phyloP scores from a whole-genome alignment of 2,888 invertebrate species.

The Alloscopus bannaensis region DNA sequence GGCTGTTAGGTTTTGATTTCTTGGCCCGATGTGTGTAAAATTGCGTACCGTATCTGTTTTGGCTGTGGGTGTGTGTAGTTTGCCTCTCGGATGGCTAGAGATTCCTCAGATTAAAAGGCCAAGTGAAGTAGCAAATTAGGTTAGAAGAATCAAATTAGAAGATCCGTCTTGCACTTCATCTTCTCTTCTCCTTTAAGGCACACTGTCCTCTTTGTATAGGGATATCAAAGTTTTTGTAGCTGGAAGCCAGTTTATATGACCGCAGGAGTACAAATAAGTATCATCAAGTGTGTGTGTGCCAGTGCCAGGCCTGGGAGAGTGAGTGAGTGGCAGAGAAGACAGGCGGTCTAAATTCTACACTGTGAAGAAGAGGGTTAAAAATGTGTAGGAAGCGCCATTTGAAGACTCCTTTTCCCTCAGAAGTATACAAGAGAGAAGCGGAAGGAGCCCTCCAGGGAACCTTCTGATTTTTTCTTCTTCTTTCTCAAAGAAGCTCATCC shows the following conservation, averaged over 20 bases:
- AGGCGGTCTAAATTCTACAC: no score
- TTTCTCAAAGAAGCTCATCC: neutral
- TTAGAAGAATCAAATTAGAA: conserved; percentile 58
- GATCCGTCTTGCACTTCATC: conserved; percentile 26
- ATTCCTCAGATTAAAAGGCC: conserved; percentile 59
- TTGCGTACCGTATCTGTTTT: no score
- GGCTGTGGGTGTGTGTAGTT: neutral
- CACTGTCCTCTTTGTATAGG: neutral
- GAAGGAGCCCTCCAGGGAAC: conserved; percentile 58
- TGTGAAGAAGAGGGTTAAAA: no score
- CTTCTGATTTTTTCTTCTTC: conserved; percentile 40
- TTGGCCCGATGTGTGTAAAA: no score
- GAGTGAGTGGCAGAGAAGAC: conserved; percentile 10
- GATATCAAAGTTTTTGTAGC: neutral
- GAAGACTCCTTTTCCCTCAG: neutral
- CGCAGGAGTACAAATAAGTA: neutral
- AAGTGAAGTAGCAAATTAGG: conserved; percentile 62
- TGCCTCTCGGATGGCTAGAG: conserved; percentile 24
- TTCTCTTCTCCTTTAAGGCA: conserved; percentile 1
- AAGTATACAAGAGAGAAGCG: conserved; percentile 27
- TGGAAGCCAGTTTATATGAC: conserved; percentile 24
- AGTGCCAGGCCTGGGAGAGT: no score
- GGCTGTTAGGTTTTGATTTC: no score
- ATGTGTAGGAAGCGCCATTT: no score
- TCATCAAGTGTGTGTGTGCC: conserved; percentile 5